These are phyloP conservation scores for Ciconia boyciana DNA, from an alignment of 2,113 vertebrate genomes.

Conservation along the genomic window DNA sequence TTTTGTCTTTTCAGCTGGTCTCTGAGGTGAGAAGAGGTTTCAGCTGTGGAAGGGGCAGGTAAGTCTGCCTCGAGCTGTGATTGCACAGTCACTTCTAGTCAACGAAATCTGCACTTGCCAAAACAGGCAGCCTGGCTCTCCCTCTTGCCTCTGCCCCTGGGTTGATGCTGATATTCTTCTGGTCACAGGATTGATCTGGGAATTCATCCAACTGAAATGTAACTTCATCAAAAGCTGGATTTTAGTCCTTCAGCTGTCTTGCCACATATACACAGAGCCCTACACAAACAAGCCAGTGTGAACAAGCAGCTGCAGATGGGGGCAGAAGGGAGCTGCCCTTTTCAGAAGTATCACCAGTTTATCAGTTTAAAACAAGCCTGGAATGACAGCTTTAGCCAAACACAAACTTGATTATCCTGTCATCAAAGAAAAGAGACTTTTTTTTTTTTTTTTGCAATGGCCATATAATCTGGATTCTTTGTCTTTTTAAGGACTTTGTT, in stretches of 20 bases:
- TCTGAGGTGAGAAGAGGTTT: not conserved
- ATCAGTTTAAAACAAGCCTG: not conserved
- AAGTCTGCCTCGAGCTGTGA: not conserved
- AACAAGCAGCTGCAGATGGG: not conserved
- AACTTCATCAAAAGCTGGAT: not conserved
- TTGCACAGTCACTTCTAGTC: not conserved
- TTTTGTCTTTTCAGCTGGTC: not conserved
- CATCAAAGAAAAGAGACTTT: not conserved
- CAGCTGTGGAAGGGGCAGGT: not conserved
- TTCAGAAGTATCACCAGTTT: not conserved
- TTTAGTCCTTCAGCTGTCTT: not conserved
- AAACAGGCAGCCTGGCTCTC: not conserved
- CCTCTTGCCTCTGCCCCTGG: not conserved
- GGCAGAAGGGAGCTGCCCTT: not conserved
- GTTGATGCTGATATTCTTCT: not conserved
- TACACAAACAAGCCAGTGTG: not conserved
- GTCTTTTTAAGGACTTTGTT: not conserved
- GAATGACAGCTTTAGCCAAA: not conserved
- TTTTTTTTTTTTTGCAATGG: not conserved
- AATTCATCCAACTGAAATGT: not conserved
- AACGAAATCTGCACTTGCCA: not conserved
- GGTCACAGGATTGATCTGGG: not conserved
- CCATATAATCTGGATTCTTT: not conserved
- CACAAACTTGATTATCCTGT: not conserved
- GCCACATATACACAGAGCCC: not conserved